Evolutionary conservation across 2,888 invertebrate species (phyloP).

Genomic region (Nomada ruficornis): DNA sequence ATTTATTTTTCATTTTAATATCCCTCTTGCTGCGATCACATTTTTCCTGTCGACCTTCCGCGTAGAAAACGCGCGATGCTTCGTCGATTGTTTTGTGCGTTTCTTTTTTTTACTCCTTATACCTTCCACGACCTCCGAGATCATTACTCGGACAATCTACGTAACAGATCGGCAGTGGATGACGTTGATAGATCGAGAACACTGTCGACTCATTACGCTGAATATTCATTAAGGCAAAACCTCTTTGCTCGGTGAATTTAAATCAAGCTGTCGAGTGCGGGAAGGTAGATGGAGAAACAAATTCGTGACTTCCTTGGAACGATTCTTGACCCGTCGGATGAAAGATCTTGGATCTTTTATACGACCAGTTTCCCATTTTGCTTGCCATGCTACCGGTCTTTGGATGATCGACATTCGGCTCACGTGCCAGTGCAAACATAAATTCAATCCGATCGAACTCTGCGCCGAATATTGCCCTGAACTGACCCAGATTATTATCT

Average conservation of each 20-base stretch:
- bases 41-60: constrained; percentile 6
- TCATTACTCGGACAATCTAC: constrained; percentile 44
- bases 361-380: constrained; percentile 37
- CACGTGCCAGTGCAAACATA: constrained; percentile 60
- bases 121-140: constrained; percentile 21
- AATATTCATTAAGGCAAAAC: constrained; percentile 73
- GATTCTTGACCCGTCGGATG: constrained; percentile 45
- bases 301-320: constrained; percentile 37
- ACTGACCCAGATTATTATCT: constrained; percentile 64
- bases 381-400: background rate
- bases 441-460: constrained; percentile 64
- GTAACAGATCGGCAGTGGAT: constrained; percentile 35
- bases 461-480: constrained; percentile 51
- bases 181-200: constrained; percentile 61
- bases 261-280: constrained; percentile 52
- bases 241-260: constrained; percentile 65
- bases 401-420: constrained; percentile 54
- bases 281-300: constrained; percentile 4
- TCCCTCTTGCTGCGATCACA: background rate
- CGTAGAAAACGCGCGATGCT: background rate
- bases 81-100: background rate
- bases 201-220: constrained; percentile 61
- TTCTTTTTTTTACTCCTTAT: background rate
- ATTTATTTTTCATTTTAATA: background rate
- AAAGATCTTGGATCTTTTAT: constrained; percentile 38